phyloP scores from a whole-genome alignment of 2,888 invertebrate species.

The Tuta absoluta region DNA sequence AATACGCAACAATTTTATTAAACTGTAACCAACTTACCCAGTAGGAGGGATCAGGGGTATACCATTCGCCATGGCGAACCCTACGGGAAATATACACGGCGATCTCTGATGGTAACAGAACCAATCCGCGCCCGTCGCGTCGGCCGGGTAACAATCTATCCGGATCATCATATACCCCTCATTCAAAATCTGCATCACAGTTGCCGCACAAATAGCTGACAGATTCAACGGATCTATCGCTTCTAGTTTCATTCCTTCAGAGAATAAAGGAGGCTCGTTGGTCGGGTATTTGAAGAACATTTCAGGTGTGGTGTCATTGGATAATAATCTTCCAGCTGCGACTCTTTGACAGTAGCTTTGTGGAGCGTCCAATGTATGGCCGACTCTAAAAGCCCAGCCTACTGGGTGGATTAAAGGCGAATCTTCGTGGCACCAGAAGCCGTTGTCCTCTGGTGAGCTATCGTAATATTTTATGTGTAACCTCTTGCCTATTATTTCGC shows the following conservation, averaged over 20 bases:
- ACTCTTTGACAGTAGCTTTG: constrained; percentile 88
- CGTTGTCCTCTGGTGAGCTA: constrained; percentile 88
- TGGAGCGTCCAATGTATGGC: constrained; percentile 93
- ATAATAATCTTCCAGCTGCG: constrained; percentile 85
- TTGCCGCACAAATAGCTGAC: constrained; percentile 96
- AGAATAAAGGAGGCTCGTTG: constrained; percentile 82
- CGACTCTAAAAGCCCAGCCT: constrained; percentile 96
- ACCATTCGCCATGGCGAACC: constrained; percentile 93
- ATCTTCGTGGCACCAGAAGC: constrained; percentile 98
- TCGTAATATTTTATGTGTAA: constrained; percentile 95
- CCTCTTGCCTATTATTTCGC: constrained; percentile 95
- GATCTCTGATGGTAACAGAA: constrained; percentile 98
- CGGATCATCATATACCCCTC: constrained; percentile 97
- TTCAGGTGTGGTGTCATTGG: constrained; percentile 90
- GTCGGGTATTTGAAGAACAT: constrained; percentile 86
- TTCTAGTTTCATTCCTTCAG: constrained; percentile 96
- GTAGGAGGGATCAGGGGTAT: constrained; percentile 93
- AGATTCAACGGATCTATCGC: constrained; percentile 98
- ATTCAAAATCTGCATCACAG: constrained; percentile 95
- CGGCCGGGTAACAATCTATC: constrained; percentile 95
- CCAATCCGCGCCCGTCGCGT: constrained; percentile 94
- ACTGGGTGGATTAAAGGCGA: constrained; percentile 97
- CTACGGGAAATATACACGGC: constrained; percentile 96
- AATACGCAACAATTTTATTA: not conserved
- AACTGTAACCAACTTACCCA: constrained; percentile 57